A percentile compares a stretch with the other conserved stretches of the same genome.
phyloP scores from a whole-genome alignment of 1,140 invertebrate genomes.

The Saccostrea glomerata region DNA sequence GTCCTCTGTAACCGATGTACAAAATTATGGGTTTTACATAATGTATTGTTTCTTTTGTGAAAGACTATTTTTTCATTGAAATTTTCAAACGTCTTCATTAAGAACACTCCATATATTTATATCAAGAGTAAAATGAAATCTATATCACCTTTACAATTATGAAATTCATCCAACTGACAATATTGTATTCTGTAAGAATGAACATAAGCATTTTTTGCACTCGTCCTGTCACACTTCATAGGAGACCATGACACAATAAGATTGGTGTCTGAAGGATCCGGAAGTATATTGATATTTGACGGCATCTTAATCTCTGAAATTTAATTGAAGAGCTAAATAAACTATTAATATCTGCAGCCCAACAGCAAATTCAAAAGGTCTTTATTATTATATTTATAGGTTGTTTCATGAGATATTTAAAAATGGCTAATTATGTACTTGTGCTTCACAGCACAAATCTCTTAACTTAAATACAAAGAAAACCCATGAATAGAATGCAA shows the following conservation, averaged over 20 bases:
- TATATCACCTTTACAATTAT: not conserved
- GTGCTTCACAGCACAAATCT: too few relatives aligned
- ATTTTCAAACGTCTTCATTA: too few relatives aligned
- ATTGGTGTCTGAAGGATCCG: not conserved
- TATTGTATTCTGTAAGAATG: not conserved
- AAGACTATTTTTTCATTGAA: too few relatives aligned
- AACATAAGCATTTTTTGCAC: not conserved
- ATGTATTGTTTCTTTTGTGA: not conserved
- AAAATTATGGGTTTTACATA: not conserved
- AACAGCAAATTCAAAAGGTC: not conserved
- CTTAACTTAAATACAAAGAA: too few relatives aligned
- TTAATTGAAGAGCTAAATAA: not conserved
- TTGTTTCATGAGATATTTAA: too few relatives aligned
- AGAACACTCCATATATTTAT: not conserved
- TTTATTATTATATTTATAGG: not conserved
- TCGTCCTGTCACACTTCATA: not conserved
- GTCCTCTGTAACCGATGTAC: not conserved
- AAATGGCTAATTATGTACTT: too few relatives aligned
- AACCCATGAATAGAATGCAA: too few relatives aligned
- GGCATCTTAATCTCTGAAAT: not conserved
- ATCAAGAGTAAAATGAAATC: too few relatives aligned
- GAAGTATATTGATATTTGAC: not conserved
- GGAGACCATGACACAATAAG: not conserved
- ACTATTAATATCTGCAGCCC: not conserved
- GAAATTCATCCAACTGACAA: not conserved